Evolutionary conservation across 2,113 vertebrate species (phyloP), one percentile per base, ranked within the genome.

Genomic region (Halcyon senegalensis): DNA sequence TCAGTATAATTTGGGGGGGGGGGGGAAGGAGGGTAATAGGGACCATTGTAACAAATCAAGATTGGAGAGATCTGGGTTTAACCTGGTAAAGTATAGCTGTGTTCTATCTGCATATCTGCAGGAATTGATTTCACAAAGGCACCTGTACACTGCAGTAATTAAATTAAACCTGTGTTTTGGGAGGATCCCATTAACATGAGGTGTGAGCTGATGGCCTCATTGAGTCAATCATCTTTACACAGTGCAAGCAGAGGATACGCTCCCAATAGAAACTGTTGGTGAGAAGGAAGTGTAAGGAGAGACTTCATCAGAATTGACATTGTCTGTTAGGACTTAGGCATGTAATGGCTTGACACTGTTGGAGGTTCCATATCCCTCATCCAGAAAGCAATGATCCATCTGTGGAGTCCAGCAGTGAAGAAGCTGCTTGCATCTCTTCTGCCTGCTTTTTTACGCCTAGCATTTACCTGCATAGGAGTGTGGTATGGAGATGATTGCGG

Each of bases 291-390:
- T 8, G 17, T 24, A 20, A 31, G 35, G 35, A 27, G 41, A 64
- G 43, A 28, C 27, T 89, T 79, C 0, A 3, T 46, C 25, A 62
- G 50, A 37, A 14, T 20, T 62, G 33, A 56, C 28, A 13, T 79
- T 51, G 16, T 2, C 1, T 66, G 7, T 76, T 30, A 13, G 27
- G 20, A 33, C 24, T 11, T 28, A 33, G 70, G 33, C 11, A 13
- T 78, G 14, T 87, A 66, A 14, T 39, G 30, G 16, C 17, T 89
- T 75, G 35, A 13, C 4, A 0, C 6, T 27, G 11, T 13, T 82
- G 33, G 23, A 56, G 43, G 25, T 62, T 23, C 5, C 0, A 0
- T 55, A 8, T 64, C 63, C 5, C 6, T 66, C 44, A 25, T 48
- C 59, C 13, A 53, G 27, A 53, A 51, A 15, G 27, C 51, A 53